Evolutionary conservation across 2,888 invertebrate species (phyloP).

Genomic region (Lycocerus yunnanus): DNA sequence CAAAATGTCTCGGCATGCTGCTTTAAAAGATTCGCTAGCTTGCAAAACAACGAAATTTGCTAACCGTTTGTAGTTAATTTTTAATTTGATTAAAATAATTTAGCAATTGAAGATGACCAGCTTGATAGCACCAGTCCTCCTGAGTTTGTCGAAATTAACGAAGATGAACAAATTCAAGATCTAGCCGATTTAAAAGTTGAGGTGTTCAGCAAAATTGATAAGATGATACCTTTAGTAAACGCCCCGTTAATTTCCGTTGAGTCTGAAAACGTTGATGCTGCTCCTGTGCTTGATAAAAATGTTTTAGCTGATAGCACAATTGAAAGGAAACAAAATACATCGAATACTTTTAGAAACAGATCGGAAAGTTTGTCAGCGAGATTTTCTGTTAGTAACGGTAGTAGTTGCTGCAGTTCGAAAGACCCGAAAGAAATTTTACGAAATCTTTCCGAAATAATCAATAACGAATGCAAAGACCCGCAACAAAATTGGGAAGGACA

Average conservation of each 20-base stretch:
- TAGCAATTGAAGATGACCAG: conserved; percentile 22
- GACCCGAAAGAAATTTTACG: conserved; percentile 34
- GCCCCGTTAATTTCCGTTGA: background rate
- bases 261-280: background rate
- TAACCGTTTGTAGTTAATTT: background rate
- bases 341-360: background rate
- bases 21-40: too few species aligned
- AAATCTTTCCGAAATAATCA: conserved; percentile 33
- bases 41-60: too few species aligned
- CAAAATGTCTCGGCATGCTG: too few species aligned
- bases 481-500: conserved; percentile 33
- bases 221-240: conserved; percentile 16
- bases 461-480: conserved; percentile 20
- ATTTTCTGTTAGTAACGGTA: conserved; percentile 8
- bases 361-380: background rate
- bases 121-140: conserved; percentile 32
- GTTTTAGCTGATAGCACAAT: background rate
- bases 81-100: background rate
- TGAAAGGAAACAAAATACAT: conserved; percentile 21
- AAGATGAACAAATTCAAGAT: conserved; percentile 7
- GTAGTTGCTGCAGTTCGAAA: conserved; percentile 15
- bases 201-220: conserved; percentile 32
- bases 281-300: background rate
- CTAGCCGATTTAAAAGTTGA: conserved; percentile 13
- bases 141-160: conserved; percentile 19